Percentiles rank a stretch among this genome's conserved stretches.
phyloP scores from a whole-genome alignment of 2,797 vertebrate species.

The Etheostoma perlongum region DNA sequence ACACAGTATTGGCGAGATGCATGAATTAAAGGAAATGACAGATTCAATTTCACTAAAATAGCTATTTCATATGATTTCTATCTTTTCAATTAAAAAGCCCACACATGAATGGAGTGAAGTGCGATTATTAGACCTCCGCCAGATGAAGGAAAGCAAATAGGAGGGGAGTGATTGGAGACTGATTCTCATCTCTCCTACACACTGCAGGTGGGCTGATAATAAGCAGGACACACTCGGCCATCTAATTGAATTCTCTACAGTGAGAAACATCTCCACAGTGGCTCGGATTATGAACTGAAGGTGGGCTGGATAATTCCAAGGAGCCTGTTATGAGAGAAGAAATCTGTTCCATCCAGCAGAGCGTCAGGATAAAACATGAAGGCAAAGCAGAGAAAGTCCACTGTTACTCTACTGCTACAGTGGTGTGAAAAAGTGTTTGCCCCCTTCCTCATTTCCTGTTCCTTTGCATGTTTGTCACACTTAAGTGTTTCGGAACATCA shows the following conservation, averaged over 20 bases:
- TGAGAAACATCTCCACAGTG: conserved; percentile 30
- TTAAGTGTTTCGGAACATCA: too few species aligned
- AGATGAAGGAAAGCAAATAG: conserved; percentile 27
- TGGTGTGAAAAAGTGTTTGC: too few species aligned
- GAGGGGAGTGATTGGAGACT: conserved; percentile 5
- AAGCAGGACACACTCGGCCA: conserved; percentile 8
- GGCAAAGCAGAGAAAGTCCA: conserved; percentile 7
- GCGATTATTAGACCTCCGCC: conserved; percentile 17
- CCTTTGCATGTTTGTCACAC: too few species aligned
- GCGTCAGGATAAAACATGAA: conserved; percentile 1
- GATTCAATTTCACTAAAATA: too few species aligned
- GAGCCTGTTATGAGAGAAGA: conserved; percentile 29
- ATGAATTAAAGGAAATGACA: background rate
- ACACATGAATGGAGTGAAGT: conserved; percentile 18
- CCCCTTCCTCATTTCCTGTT: too few species aligned
- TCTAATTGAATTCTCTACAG: conserved; percentile 22
- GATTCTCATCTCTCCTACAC: conserved; percentile 4
- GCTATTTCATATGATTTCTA: background rate
- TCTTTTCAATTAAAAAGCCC: conserved; percentile 35
- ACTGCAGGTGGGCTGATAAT: conserved; percentile 39
- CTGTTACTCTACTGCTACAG: too few species aligned
- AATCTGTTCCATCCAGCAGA: conserved; percentile 32
- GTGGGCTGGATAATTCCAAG: conserved; percentile 51
- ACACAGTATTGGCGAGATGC: too few species aligned
- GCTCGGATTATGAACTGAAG: conserved; percentile 40